These are phyloP conservation scores for Blastobasis lacticolella DNA, from an alignment of 2,888 invertebrate species.

Conservation along the genomic window DNA sequence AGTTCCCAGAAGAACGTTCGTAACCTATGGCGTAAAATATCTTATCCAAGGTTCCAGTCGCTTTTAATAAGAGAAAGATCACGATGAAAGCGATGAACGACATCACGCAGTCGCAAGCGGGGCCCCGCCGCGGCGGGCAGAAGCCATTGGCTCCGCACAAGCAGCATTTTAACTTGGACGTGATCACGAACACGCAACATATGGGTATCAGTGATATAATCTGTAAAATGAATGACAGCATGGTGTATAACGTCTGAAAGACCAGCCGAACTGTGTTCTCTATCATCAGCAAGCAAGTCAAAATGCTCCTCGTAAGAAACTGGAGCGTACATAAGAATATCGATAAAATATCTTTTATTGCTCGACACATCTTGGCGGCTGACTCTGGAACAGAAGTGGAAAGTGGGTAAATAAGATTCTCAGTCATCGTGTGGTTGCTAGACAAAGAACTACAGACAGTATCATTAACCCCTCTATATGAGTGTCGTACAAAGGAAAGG, in stretches of 20 bases:
- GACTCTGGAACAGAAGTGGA: no score
- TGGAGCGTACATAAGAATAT: no score
- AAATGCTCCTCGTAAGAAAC: no score
- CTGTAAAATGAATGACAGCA: slow-evolving; percentile 54
- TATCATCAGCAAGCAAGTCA: slow-evolving; percentile 55
- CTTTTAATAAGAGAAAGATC: slow-evolving; percentile 47
- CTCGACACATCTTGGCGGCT: no score
- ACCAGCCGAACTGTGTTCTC: slow-evolving; percentile 56
- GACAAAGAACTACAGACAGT: no score
- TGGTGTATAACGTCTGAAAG: slow-evolving; percentile 54
- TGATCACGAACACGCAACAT: slow-evolving; percentile 47
- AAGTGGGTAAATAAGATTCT: no score
- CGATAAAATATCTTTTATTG: no score
- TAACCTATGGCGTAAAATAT: slow-evolving; percentile 53
- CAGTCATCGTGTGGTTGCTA: no score
- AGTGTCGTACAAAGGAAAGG: no score
- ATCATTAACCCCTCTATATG: no score
- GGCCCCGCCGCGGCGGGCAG: slow-evolving; percentile 44
- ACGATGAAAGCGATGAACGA: slow-evolving; percentile 41
- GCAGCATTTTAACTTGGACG: slow-evolving; percentile 47
- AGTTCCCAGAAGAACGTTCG: neutral
- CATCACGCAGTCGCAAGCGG: slow-evolving; percentile 51
- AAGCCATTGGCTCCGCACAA: slow-evolving; percentile 55
- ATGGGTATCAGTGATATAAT: slow-evolving; percentile 54
- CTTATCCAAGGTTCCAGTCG: slow-evolving; percentile 49